Evolutionary conservation across 2,797 vertebrate species (phyloP).

Genomic region (Sebastes alutus): DNA sequence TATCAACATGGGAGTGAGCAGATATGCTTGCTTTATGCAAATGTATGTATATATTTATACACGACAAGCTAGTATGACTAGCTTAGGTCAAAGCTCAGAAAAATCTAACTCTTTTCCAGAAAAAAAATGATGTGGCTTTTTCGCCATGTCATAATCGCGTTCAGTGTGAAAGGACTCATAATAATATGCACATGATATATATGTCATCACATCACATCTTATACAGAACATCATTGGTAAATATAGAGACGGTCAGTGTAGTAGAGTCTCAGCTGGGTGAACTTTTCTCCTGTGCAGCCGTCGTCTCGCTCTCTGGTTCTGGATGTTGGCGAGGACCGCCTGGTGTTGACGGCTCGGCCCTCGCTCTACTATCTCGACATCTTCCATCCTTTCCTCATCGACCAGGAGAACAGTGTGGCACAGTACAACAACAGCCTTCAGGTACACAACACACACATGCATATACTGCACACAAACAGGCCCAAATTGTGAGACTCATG

Average conservation of each 20-base stretch:
- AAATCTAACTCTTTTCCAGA: too few species aligned
- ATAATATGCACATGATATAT: too few species aligned
- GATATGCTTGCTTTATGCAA: too few species aligned
- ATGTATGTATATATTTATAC: too few species aligned
- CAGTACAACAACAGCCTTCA: conserved; percentile 86
- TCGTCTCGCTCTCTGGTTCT: conserved; percentile 79
- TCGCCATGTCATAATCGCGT: too few species aligned
- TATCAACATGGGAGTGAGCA: too few species aligned
- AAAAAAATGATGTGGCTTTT: too few species aligned
- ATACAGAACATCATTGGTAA: not conserved
- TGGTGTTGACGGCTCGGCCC: conserved; percentile 83
- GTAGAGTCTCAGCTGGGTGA: not conserved
- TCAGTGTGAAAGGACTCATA: too few species aligned
- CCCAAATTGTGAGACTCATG: not conserved
- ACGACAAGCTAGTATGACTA: too few species aligned
- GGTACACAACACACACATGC: conserved; percentile 69
- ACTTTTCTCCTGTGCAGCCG: conserved; percentile 43
- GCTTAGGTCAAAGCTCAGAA: too few species aligned
- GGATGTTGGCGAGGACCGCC: conserved; percentile 88
- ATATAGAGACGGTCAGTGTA: not conserved
- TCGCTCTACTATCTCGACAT: conserved; percentile 85
- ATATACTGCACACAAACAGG: not conserved
- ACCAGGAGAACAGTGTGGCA: conserved; percentile 82
- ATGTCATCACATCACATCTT: not conserved
- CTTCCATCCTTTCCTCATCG: conserved; percentile 82